Percentiles rank a stretch among this genome's conserved stretches.
Evolutionary conservation across 2,113 vertebrate species (phyloP).

Genomic region (Pica pica): DNA sequence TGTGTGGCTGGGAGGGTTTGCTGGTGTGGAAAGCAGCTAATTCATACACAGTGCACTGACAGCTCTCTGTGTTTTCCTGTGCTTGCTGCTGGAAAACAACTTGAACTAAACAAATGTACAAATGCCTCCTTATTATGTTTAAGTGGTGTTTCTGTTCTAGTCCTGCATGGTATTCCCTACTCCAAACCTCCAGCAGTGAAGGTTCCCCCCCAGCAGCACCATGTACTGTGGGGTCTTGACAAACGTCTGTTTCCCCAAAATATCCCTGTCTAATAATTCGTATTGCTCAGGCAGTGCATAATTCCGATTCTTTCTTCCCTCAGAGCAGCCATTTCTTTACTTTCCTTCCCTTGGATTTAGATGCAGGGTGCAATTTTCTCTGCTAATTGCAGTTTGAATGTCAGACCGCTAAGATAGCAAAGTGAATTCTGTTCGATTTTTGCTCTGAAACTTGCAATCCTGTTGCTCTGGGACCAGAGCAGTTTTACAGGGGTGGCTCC

Average conservation of each 20-base stretch:
- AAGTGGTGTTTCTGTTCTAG: not conserved
- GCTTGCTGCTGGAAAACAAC: not conserved
- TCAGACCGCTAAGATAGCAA: rapidly evolving
- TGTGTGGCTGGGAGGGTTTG: not conserved
- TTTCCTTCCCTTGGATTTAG: not conserved
- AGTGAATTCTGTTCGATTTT: not conserved
- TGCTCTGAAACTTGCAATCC: not conserved
- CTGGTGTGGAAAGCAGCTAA: not conserved
- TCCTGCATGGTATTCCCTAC: not conserved
- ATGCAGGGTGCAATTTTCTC: not conserved
- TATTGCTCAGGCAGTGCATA: not conserved
- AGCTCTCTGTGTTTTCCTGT: not conserved
- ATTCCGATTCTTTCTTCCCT: not conserved
- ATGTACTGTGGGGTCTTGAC: not conserved
- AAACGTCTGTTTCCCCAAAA: not conserved
- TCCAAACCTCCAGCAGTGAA: not conserved
- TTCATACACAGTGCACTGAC: not conserved
- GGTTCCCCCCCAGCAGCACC: not conserved
- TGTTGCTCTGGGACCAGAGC: not conserved
- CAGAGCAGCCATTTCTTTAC: not conserved
- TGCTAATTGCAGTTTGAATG: not conserved
- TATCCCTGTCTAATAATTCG: not conserved
- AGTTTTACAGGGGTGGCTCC: not conserved
- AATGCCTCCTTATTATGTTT: not conserved
- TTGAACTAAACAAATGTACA: not conserved